Conservation (phyloP, 2,888 invertebrate genomes). For the Actias luna region DNA sequence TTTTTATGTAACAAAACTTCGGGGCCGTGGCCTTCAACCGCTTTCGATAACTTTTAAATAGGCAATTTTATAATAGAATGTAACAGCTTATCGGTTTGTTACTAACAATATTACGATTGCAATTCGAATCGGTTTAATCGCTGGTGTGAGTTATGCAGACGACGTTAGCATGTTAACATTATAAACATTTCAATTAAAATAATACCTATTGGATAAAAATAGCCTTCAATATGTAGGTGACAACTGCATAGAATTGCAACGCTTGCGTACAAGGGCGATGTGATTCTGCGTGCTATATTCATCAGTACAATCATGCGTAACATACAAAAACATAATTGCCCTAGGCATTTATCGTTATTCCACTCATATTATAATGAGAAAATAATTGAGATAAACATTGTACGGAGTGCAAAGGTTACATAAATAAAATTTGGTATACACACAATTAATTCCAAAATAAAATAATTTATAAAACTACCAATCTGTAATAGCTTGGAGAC, state of each 20-base stretch:
- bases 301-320: not conserved
- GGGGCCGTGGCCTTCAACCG: constrained; percentile 41
- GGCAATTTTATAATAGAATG: constrained; percentile 57
- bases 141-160: constrained; percentile 43
- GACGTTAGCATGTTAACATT: constrained; percentile 30
- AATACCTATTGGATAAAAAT: constrained; percentile 12
- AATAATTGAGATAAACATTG: not conserved
- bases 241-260: constrained; percentile 25
- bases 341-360: not conserved
- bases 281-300: not conserved
- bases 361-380: not conserved
- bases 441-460: not conserved
- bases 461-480: too few relatives aligned
- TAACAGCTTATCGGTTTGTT: constrained; percentile 44
- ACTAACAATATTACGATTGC: constrained; percentile 19
- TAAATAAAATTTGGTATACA: not conserved
- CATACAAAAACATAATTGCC: constrained; percentile 6
- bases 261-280: not conserved
- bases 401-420: not conserved
- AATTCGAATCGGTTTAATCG: constrained; percentile 39
- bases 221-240: constrained; percentile 62
- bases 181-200: constrained; percentile 8
- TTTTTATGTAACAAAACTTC: constrained; percentile 20
- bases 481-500: too few relatives aligned
- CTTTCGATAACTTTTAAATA: constrained; percentile 39